These are phyloP conservation scores for Drosophila seclusa DNA, from an alignment of 2,888 invertebrate species.

Conservation along the genomic window DNA sequence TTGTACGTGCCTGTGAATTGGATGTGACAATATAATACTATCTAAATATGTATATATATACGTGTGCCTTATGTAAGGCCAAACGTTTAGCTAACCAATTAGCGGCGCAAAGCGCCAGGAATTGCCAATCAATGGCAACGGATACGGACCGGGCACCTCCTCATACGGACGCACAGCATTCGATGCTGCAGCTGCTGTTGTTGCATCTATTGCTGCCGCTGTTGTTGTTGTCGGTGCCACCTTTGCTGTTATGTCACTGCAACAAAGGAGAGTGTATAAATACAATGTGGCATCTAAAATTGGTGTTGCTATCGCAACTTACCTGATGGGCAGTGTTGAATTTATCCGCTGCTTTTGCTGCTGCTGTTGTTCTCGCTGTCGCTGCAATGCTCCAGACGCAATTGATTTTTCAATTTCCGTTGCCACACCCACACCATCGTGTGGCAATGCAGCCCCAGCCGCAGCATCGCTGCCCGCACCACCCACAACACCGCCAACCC, in stretches of 20 bases:
- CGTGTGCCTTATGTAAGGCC: background rate
- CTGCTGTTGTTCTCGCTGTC: constrained; percentile 44
- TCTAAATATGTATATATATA: background rate
- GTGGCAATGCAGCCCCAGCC: constrained; percentile 31
- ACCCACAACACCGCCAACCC: constrained; percentile 2
- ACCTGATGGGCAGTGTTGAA: constrained; percentile 19
- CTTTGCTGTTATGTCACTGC: constrained; percentile 6
- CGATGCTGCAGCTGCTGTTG: constrained; percentile 19
- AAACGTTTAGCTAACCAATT: constrained; percentile 86
- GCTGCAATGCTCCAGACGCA: constrained; percentile 62
- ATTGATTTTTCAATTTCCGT: constrained; percentile 79
- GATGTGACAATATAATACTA: background rate
- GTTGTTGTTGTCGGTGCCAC: background rate
- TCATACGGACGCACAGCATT: constrained; percentile 86
- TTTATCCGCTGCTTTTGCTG: constrained; percentile 19
- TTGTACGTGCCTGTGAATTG: constrained; percentile 86
- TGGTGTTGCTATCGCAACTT: constrained; percentile 4
- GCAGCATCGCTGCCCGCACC: constrained; percentile 5
- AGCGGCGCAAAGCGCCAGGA: constrained; percentile 92
- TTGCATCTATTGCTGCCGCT: constrained; percentile 24
- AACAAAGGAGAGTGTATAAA: background rate
- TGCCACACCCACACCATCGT: constrained; percentile 67
- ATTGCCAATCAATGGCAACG: constrained; percentile 90
- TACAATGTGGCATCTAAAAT: constrained; percentile 4
- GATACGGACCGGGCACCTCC: constrained; percentile 91